A percentile compares a stretch with the other conserved stretches of the same genome.
Conservation (phyloP, 1,140 invertebrate species). For the Cydia pomonella region DNA sequence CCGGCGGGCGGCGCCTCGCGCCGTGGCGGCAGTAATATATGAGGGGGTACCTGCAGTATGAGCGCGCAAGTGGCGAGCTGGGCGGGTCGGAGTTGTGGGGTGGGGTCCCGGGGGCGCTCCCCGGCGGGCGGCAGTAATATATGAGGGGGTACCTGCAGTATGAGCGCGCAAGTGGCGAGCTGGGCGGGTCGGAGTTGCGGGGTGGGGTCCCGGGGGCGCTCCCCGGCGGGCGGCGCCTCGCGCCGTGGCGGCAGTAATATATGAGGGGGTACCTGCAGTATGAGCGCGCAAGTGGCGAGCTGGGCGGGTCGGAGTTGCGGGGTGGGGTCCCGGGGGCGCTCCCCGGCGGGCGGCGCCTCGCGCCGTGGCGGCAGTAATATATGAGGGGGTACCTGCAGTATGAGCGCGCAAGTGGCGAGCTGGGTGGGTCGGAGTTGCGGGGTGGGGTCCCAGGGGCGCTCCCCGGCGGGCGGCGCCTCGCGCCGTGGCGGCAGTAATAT, state of each 20-base stretch:
- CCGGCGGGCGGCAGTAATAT: no score
- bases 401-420: no score
- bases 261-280: no score
- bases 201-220: slow-evolving; percentile 60
- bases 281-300: slow-evolving; percentile 42
- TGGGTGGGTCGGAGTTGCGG: slow-evolving; percentile 46
- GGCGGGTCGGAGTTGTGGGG: slow-evolving; percentile 47
- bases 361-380: no score
- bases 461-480: slow-evolving; percentile 55
- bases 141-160: slow-evolving; percentile 81
- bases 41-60: no score
- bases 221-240: slow-evolving; percentile 42
- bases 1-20: slow-evolving; percentile 38
- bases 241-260: no score
- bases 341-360: no score
- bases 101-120: no score
- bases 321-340: slow-evolving; percentile 53
- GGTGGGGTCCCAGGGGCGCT: slow-evolving; percentile 55
- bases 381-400: no score
- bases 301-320: slow-evolving; percentile 59
- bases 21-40: no score
- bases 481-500: no score
- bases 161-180: slow-evolving; percentile 78
- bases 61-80: slow-evolving; percentile 36
- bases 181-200: slow-evolving; percentile 64